Conservation (phyloP, 2,797 vertebrate genomes). For the Agapornis canus region DNA sequence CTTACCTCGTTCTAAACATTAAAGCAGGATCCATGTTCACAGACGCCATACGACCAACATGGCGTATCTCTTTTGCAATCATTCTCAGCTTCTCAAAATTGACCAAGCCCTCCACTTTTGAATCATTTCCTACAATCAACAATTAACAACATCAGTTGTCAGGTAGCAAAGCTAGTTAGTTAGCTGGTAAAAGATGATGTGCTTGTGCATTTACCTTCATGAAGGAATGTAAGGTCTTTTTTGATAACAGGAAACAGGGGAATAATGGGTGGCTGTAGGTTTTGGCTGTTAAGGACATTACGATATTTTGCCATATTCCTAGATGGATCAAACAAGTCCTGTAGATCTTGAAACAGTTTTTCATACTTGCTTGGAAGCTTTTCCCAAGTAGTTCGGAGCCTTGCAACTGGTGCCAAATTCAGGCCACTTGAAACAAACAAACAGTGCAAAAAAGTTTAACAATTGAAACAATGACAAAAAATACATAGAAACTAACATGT, state of each 20-base stretch:
- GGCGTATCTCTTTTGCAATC: slow-evolving; percentile 98
- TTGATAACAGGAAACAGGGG: slow-evolving; percentile 98
- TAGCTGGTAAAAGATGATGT: neutral
- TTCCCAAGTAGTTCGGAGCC: slow-evolving; percentile 96
- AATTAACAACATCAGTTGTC: neutral
- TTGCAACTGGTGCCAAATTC: slow-evolving; percentile 95
- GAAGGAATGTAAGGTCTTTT: slow-evolving; percentile 98
- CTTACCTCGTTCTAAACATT: slow-evolving; percentile 96
- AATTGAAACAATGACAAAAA: neutral
- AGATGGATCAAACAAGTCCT: slow-evolving; percentile 98
- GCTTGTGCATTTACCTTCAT: slow-evolving; percentile 86
- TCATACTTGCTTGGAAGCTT: slow-evolving; percentile 98
- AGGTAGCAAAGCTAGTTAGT: neutral
- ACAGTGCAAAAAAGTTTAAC: neutral
- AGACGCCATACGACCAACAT: slow-evolving; percentile 96
- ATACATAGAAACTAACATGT: neutral
- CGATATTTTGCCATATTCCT: slow-evolving; percentile 99
- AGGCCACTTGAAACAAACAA: slow-evolving; percentile 83
- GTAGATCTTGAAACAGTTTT: slow-evolving; percentile 97
- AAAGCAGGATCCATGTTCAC: slow-evolving; percentile 98
- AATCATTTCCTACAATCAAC: slow-evolving; percentile 89
- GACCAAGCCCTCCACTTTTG: slow-evolving; percentile 96
- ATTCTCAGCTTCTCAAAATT: slow-evolving; percentile 99
- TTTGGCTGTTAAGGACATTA: slow-evolving; percentile 97
- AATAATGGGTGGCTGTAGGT: slow-evolving; percentile 96